These are phyloP conservation scores for Lota lota DNA, from an alignment of 2,113 vertebrate genomes.

Conservation along the genomic window DNA sequence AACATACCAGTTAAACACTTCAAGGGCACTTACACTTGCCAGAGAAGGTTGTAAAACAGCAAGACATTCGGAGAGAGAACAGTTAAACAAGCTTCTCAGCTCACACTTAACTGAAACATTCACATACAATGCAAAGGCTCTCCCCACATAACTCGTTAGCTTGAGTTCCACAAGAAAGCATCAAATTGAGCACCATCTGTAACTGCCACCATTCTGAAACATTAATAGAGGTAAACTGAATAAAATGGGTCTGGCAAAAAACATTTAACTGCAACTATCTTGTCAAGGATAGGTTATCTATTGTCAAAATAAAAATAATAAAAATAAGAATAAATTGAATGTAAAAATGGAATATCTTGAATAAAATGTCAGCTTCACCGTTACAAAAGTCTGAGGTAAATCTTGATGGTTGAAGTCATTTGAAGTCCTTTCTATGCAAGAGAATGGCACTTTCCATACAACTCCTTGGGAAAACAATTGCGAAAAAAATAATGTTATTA, in stretches of 20 bases:
- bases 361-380: slow-evolving; percentile 19
- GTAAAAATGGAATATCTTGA: slow-evolving; percentile 6
- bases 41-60: slow-evolving; percentile 33
- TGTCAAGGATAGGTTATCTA: slow-evolving; percentile 15
- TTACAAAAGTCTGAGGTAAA: slow-evolving; percentile 31
- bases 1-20: slow-evolving; percentile 38
- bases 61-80: slow-evolving; percentile 24
- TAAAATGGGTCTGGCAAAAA: slow-evolving; percentile 13
- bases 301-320: slow-evolving; percentile 20
- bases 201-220: slow-evolving; percentile 24
- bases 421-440: slow-evolving; percentile 27
- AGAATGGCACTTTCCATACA: slow-evolving; percentile 38
- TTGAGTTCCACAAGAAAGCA: background rate
- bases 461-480: background rate
- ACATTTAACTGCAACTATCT: slow-evolving; percentile 42
- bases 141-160: background rate
- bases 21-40: slow-evolving; percentile 34
- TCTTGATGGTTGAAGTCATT: slow-evolving; percentile 26
- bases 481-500: no score
- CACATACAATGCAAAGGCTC: slow-evolving; percentile 1
- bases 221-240: slow-evolving; percentile 55
- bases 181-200: slow-evolving; percentile 41
- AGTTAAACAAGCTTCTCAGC: slow-evolving; percentile 22
- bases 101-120: background rate
- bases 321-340: slow-evolving; percentile 22